Evolutionary conservation across 1,140 invertebrate species (phyloP), one percentile per base, ranked within the genome.

Genomic region (Monomorium pharaonis): DNA sequence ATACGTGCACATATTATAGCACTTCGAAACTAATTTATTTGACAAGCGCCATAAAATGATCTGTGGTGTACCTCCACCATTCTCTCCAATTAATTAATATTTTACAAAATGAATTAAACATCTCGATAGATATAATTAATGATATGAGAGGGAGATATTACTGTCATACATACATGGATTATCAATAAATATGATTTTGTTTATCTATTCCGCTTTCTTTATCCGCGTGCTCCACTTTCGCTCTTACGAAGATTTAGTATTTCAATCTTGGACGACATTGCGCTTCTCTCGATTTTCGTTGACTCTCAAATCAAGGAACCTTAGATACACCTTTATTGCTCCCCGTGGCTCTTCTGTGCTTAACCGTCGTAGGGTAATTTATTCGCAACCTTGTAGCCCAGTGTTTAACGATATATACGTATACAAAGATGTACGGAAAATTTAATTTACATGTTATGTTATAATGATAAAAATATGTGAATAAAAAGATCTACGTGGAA

Each of bases 21-120:
- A 33, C 30, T 63, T 16, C 42, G 65, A 14, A 72, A 44, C 24
- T 33, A 83, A 83, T 83, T 83, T 83, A 83, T 83, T 83, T 58
- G 78, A 72, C 78, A 83, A 74, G 78, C 37, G 37, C 18, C 16
- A 27, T 69, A 72, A 83, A 83, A 83, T 83, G 44, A 83, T 72
- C 78, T 18, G 65, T 33, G 33, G 33, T 72, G 1, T 63, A 42
- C 18, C 78, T 30, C 78, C 5, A 54, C 5, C 67, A n/a, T 24
- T 30, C 21, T 9, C 27, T 16, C 27, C 49, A 37, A 72, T 81
- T 70, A 81, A 81, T 81, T 60, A 83, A 24, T 60, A 83, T 83
- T 83, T 72, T 47, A 21, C 37, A 4, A 58, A 83, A 47, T n/a
- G 70, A 72, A 74, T 74, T 74, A 51, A 60, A 58, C 27, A 33